Percentiles rank a stretch among this genome's conserved stretches.
These are phyloP conservation scores for Coracias cyanogaster DNA, from an alignment of 2,797 vertebrate genomes.

Conservation along the genomic window DNA sequence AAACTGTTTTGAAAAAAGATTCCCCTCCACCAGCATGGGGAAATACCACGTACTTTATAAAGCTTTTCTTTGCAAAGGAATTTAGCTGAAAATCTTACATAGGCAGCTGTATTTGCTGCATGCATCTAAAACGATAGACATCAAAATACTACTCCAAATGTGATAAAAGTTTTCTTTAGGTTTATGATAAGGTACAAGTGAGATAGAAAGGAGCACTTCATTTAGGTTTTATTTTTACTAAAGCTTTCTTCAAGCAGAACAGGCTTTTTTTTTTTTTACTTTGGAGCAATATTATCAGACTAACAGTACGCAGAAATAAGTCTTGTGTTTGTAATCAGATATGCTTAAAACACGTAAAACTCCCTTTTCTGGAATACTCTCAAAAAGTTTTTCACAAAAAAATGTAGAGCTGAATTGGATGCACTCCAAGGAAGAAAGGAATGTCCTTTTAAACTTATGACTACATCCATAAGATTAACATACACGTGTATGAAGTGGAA, in stretches of 20 bases:
- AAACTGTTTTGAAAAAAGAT: neutral
- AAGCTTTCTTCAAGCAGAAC: neutral
- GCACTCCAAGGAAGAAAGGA: neutral
- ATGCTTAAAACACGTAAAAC: rapidly evolving
- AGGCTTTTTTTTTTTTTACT: neutral
- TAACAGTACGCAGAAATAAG: neutral
- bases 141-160: neutral
- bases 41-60: neutral
- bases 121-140: rapidly evolving
- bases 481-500: rapidly evolving
- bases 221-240: neutral
- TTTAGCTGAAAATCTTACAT: neutral
- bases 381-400: neutral
- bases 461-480: rapidly evolving
- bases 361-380: neutral
- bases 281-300: neutral
- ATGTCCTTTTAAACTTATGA: rapidly evolving
- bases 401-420: neutral
- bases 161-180: neutral
- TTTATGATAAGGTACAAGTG: rapidly evolving
- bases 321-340: neutral
- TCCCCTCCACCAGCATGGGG: neutral
- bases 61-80: neutral
- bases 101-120: neutral
- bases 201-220: rapidly evolving